phyloP scores from a whole-genome alignment of 2,797 vertebrate genomes.

The Sebastes diploproa region DNA sequence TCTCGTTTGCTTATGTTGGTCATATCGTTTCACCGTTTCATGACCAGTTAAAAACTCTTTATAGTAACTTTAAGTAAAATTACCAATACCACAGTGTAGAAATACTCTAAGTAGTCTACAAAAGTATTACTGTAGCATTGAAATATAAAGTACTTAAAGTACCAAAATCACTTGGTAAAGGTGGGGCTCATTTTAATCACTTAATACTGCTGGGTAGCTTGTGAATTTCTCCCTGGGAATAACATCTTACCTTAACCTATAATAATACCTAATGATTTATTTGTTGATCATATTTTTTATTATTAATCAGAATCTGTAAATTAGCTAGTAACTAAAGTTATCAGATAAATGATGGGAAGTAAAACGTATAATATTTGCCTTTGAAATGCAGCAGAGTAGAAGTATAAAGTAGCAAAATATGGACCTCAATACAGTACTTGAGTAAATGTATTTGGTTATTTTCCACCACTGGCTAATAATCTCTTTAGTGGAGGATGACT shows the following conservation, averaged over 20 bases:
- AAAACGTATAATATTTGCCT: background rate
- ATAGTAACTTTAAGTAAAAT: no score
- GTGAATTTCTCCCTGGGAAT: no score
- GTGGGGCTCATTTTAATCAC: no score
- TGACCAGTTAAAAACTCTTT: no score
- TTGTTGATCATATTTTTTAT: background rate
- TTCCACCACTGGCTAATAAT: background rate
- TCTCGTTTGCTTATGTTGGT: no score
- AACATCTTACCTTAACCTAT: background rate
- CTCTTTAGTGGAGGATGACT: background rate
- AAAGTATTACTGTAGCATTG: no score
- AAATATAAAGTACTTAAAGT: no score
- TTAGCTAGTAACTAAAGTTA: background rate
- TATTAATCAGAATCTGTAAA: background rate
- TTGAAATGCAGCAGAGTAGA: background rate
- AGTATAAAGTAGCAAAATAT: background rate
- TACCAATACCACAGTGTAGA: no score
- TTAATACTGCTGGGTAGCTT: no score
- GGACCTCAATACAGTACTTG: background rate
- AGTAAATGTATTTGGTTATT: background rate
- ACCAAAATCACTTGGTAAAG: no score
- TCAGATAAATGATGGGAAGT: background rate
- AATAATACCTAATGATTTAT: background rate
- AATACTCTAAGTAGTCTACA: rapidly evolving
- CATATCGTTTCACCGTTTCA: no score